Conservation (phyloP, 2,797 vertebrate species). For the Pantherophis vulpinus region DNA sequence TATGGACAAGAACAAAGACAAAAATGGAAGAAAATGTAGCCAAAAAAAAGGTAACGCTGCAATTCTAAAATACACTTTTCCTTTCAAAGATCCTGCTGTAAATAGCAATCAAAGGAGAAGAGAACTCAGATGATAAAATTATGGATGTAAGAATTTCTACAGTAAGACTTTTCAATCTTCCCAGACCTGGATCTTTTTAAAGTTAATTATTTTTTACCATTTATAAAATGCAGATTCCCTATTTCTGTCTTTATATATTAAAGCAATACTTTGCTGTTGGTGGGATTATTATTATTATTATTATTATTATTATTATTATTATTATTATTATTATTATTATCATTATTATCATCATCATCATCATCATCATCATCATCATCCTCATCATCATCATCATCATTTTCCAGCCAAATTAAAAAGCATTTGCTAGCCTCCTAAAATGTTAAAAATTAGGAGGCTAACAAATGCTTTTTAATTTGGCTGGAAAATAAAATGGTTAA, state of each 20-base stretch:
- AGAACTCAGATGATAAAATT: background rate
- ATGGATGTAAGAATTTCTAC: background rate
- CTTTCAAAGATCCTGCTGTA: background rate
- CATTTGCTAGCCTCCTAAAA: too few species aligned
- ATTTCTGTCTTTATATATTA: background rate
- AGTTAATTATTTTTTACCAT: background rate
- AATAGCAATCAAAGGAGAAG: background rate
- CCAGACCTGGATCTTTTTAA: background rate
- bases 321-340: too few species aligned
- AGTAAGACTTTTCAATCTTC: background rate
- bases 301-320: too few species aligned
- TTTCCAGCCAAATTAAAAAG: background rate
- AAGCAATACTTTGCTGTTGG: background rate
- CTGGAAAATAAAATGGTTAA: background rate
- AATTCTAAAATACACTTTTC: background rate
- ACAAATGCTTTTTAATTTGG: background rate
- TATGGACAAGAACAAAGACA: background rate
- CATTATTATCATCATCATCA: too few species aligned
- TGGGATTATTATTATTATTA: background rate
- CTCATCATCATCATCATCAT: background rate
- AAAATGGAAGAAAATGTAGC: background rate
- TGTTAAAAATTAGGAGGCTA: background rate
- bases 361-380: too few species aligned
- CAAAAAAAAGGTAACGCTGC: background rate
- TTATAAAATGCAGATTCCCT: background rate